Evolutionary conservation across 2,113 vertebrate genomes (phyloP).

Genomic region (Callithrix jacchus): DNA sequence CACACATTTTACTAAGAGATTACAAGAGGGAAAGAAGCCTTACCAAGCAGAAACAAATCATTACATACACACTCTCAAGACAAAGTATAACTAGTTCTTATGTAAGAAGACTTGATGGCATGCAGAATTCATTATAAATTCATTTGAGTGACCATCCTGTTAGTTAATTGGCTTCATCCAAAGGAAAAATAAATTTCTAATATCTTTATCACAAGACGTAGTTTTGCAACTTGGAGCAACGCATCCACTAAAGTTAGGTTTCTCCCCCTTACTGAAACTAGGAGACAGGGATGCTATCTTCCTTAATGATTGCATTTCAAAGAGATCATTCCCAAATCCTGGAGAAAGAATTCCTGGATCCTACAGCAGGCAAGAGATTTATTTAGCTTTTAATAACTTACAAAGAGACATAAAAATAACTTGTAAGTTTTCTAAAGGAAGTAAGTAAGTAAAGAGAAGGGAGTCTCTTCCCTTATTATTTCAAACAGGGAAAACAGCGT

Average conservation of each 20-base stretch:
- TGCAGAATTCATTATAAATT: neutral
- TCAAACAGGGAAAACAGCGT: neutral
- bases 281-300: neutral
- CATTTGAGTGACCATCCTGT: conserved; percentile 7
- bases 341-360: neutral
- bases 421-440: neutral
- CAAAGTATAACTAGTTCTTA: neutral
- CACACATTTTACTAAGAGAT: neutral
- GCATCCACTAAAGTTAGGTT: neutral
- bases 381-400: neutral
- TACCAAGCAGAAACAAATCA: neutral
- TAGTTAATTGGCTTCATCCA: conserved; percentile 27
- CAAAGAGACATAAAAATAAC: neutral
- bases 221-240: neutral
- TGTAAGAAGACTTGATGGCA: neutral
- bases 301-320: neutral
- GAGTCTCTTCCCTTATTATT: neutral
- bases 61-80: neutral
- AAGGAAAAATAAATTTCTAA: neutral
- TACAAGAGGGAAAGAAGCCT: neutral
- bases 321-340: neutral
- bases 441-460: neutral
- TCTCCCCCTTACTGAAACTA: neutral
- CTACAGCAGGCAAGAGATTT: neutral
- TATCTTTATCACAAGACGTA: neutral